Evolutionary conservation across 2,797 vertebrate genomes (phyloP).

Genomic region (Eremophila alpestris): DNA sequence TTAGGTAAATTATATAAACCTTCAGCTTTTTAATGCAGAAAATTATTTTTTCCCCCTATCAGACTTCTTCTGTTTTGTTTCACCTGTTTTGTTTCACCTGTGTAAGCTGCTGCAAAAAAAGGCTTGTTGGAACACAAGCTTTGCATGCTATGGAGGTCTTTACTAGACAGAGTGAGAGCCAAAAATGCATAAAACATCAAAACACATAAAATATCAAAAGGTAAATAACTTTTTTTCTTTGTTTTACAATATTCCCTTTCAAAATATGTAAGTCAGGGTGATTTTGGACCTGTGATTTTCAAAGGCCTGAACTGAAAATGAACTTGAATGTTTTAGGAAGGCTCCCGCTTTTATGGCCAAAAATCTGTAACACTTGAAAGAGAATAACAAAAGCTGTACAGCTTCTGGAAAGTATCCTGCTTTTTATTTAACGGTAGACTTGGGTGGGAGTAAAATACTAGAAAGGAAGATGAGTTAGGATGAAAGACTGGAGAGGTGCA

Average conservation of each 20-base stretch:
- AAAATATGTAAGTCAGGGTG: not conserved
- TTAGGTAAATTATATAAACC: not conserved
- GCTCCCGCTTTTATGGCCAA: not conserved
- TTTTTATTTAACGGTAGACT: not conserved
- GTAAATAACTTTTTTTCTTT: not conserved
- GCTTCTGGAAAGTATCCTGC: not conserved
- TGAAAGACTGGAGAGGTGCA: not conserved
- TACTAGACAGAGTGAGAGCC: not conserved
- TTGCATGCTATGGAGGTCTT: not conserved
- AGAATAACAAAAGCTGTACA: not conserved
- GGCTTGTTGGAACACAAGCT: not conserved
- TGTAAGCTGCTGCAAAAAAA: not conserved
- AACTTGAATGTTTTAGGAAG: not conserved
- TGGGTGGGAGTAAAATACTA: not conserved
- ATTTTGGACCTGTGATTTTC: not conserved
- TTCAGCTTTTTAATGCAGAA: not conserved
- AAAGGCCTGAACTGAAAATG: not conserved
- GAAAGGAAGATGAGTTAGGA: not conserved
- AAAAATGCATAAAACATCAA: not conserved
- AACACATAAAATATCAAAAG: not conserved
- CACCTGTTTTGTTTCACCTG: not conserved
- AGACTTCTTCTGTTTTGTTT: not conserved
- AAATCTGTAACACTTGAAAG: not conserved
- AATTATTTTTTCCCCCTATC: not conserved
- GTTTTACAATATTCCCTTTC: not conserved